Base-by-base conservation (phyloP, 1,140 invertebrate genomes). In the Cepaea nemoralis region DNA sequence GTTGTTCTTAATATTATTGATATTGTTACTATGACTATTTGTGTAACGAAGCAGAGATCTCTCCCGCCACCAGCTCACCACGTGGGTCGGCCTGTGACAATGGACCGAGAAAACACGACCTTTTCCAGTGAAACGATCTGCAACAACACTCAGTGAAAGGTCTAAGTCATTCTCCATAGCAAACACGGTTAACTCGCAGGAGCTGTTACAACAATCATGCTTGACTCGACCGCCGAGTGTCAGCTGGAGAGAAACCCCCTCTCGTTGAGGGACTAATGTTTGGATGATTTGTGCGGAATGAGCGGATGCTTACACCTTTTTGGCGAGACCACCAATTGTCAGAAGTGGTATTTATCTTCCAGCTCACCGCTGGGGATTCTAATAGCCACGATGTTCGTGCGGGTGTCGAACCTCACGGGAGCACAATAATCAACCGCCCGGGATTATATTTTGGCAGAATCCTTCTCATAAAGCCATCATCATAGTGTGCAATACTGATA, bases 111-210 rank as follows among this genome's bases (percentile, higher is more conserved):
- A 31, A 63, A 31, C 59, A 63, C 59, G 59, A 27, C 59, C 59
- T 63, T 63, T 63, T 63, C 40, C 40, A 24, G 48, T 37, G 39
- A 73, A 73, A 14, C 2, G 66, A 6, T 31, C 71, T 74, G 40
- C 48, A 75, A 24, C 73, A 75, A 75, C 73, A 75, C 42, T 27
- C 45, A 16, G 0, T 22, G 2, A 27, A 50, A 77, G 75, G 31
- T 63, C 50, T 77, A 22, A 1, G 6, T 35, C 75, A 1, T 16
- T 77, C 50, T 63, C 0, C 24, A 31, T 55, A 77, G 75, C 75
- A 77, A 77, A 77, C 75, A 77, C 31, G n/a, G 42, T n/a, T 77
- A 77, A 77, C 75, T 59, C 1, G 50, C 75, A 1, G 1, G 59
- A 35, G 31, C 75, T 77, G 75, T 77, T 77, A 63, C 50, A 59